Conservation (phyloP, 23 tunicate genomes). For the Halocynthia aurantium region DNA sequence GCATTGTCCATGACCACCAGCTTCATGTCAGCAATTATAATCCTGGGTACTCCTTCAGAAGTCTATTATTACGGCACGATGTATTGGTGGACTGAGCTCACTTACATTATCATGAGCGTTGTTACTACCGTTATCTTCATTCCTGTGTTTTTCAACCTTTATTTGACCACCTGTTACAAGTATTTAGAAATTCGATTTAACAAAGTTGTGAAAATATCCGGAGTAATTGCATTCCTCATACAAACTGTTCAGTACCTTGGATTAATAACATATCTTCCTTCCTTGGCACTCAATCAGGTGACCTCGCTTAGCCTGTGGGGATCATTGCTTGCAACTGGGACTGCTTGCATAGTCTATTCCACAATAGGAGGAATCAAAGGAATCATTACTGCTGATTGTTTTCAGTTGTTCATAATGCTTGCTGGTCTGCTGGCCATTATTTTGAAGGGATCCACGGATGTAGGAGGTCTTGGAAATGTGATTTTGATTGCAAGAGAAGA, state of each 20-base stretch:
- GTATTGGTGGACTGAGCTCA: constrained; percentile 32
- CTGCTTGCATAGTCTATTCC: constrained; percentile 21
- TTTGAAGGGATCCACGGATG: constrained; percentile 3
- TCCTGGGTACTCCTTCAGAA: constrained; percentile 39
- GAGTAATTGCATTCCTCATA: constrained; percentile 3
- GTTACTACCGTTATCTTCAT: constrained; percentile 12
- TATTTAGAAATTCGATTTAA: constrained; percentile 24
- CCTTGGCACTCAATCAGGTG: constrained; percentile 21
- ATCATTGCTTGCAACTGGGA: constrained; percentile 22
- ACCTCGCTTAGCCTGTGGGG: constrained; percentile 22
- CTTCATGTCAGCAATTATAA: constrained; percentile 26
- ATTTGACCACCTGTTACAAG: constrained; percentile 19
- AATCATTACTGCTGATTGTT: constrained; percentile 20
- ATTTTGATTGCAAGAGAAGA: background rate
- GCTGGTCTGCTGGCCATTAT: constrained; percentile 12
- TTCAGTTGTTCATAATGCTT: constrained; percentile 21
- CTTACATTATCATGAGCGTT: constrained; percentile 1
- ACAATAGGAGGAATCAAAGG: constrained; percentile 20
- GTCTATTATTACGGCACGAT: constrained; percentile 25
- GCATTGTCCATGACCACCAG: constrained; percentile 27
- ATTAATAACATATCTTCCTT: constrained; percentile 19
- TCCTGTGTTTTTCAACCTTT: constrained; percentile 18
- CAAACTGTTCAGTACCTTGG: constrained; percentile 20
- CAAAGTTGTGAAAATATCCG: constrained; percentile 1
- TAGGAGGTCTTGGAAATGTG: constrained; percentile 15